Percentiles rank a stretch among this genome's conserved stretches.
Evolutionary conservation across 2,113 vertebrate genomes (phyloP).

Genomic region (Rhineura floridana): DNA sequence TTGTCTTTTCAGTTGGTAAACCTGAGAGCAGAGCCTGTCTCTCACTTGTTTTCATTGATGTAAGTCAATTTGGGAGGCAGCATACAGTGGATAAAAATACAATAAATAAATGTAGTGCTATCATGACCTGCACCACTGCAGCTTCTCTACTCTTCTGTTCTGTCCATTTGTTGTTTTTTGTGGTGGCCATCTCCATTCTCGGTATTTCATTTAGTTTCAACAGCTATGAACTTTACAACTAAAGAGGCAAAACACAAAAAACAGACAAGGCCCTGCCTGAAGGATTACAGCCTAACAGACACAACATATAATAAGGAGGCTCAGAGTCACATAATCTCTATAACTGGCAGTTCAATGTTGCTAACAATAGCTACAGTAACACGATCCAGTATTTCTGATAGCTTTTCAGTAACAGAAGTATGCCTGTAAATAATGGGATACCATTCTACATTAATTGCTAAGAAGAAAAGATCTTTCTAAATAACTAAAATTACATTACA

Average conservation of each 20-base stretch:
- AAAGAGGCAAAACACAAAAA: not conserved
- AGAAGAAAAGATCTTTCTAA: not conserved
- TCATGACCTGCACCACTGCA: not conserved
- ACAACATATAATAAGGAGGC: not conserved
- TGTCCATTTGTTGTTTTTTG: not conserved
- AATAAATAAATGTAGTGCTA: too few relatives aligned
- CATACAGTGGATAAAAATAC: too few relatives aligned
- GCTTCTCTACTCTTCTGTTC: not conserved
- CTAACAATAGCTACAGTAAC: not conserved
- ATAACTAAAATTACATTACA: not conserved
- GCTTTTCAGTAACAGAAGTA: not conserved
- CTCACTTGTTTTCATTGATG: too few relatives aligned
- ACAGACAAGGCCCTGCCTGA: not conserved
- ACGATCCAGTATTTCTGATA: not conserved
- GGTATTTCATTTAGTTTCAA: not conserved
- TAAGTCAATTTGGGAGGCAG: too few relatives aligned
- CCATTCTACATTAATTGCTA: not conserved
- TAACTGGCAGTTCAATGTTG: not conserved
- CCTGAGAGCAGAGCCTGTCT: too few relatives aligned
- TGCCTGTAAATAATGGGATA: not conserved
- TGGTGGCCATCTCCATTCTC: not conserved
- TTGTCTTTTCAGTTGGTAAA: too few relatives aligned
- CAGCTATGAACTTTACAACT: not conserved
- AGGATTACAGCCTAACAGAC: not conserved
- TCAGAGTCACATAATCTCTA: not conserved